phyloP scores from a whole-genome alignment of 1,140 invertebrate species.

The Plectrocnemia conspersa region DNA sequence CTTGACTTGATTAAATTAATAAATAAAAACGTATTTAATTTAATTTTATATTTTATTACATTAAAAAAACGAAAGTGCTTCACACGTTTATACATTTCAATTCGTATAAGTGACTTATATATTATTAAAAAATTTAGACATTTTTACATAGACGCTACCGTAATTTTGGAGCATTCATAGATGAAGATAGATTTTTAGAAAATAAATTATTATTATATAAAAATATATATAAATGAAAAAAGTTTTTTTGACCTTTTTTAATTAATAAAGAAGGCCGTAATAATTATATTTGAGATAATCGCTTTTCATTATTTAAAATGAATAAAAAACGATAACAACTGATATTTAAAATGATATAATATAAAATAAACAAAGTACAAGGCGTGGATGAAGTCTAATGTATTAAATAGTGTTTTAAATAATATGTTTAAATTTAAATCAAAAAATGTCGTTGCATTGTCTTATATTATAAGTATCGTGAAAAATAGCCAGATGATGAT shows the following conservation, averaged over 20 bases:
- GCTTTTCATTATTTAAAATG: slow-evolving; percentile 25
- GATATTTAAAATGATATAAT: slow-evolving; percentile 19
- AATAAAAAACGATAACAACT: slow-evolving; percentile 5
- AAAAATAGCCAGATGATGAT: too few relatives aligned
- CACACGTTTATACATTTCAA: too few relatives aligned
- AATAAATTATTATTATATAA: slow-evolving; percentile 28
- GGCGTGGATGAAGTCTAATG: slow-evolving; percentile 27
- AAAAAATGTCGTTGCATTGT: too few relatives aligned
- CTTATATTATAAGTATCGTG: too few relatives aligned
- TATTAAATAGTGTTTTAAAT: too few relatives aligned
- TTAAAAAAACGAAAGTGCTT: too few relatives aligned
- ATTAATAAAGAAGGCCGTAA: slow-evolving; percentile 19
- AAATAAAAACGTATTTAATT: too few relatives aligned
- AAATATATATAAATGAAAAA: slow-evolving; percentile 13
- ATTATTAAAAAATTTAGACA: slow-evolving; percentile 28
- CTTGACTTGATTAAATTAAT: too few relatives aligned
- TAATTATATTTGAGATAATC: slow-evolving; percentile 29
- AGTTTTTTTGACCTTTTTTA: slow-evolving; percentile 9
- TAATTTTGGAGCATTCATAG: slow-evolving; percentile 26
- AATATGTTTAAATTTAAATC: too few relatives aligned
- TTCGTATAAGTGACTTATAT: slow-evolving; percentile 24
- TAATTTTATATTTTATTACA: too few relatives aligned
- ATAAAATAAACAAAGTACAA: slow-evolving; percentile 35
- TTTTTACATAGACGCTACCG: slow-evolving; percentile 32
- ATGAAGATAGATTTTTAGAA: slow-evolving; percentile 32